A percentile compares a stretch with the other conserved stretches of the same genome.
Conservation (phyloP, 2,797 vertebrate species). For the Leptatherina wallacei region DNA sequence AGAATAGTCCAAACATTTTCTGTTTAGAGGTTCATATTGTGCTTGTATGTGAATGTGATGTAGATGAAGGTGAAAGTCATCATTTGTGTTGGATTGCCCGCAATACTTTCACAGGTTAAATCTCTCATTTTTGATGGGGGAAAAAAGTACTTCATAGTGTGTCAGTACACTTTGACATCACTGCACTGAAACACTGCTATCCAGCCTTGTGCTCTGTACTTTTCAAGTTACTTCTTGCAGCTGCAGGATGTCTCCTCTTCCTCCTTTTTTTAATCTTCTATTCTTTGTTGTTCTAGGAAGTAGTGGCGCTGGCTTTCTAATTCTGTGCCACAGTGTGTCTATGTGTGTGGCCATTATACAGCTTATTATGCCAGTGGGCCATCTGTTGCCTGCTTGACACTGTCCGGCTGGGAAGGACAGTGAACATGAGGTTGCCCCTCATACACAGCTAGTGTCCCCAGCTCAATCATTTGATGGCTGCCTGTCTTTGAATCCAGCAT, state of each 20-base stretch:
- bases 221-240: conserved; percentile 5
- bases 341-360: conserved; percentile 49
- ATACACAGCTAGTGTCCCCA: conserved; percentile 50
- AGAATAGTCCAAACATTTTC: not conserved
- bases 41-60: too few species aligned
- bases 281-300: conserved; percentile 33
- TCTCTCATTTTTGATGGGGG: not conserved
- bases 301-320: conserved; percentile 2
- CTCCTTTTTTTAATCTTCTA: not conserved
- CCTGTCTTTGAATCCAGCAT: conserved; percentile 12
- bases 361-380: conserved; percentile 69
- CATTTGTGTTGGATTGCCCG: too few species aligned
- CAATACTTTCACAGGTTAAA: not conserved
- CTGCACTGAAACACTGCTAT: not conserved
- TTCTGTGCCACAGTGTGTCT: conserved; percentile 31
- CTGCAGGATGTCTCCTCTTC: conserved; percentile 23
- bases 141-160: not conserved
- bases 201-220: not conserved
- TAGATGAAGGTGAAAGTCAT: too few species aligned
- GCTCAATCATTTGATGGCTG: conserved; percentile 33
- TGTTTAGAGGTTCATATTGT: too few species aligned
- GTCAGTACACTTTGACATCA: not conserved
- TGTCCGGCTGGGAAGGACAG: conserved; percentile 56
- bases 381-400: conserved; percentile 75
- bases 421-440: conserved; percentile 51